Evolutionary conservation across 2,113 vertebrate species (phyloP), one percentile per base, ranked within the genome.

Genomic region (Isurus oxyrinchus): DNA sequence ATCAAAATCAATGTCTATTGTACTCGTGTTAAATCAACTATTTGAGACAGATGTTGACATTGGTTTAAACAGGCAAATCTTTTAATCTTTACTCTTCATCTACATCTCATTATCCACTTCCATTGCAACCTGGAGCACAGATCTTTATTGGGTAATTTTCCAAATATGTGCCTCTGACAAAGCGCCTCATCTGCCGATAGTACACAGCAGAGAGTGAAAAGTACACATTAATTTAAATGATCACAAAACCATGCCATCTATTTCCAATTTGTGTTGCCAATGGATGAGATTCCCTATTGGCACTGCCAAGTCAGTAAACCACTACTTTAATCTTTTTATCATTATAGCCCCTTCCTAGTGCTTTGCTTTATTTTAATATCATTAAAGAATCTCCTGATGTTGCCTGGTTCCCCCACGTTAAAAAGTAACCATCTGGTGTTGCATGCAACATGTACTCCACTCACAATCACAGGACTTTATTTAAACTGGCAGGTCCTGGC

Each of bases 71-170:
- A 94, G 57, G n/a, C 90, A 94, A 63, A 94, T 63, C 90, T 94
- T 61, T 40, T 94, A 40, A 63, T 94, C 90, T 94, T 63, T 94
- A 61, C 59, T 40, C 35, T 63, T 94, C 81, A 94, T 63, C 61
- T 94, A 40, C 90, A 94, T 93, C 57, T 93, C 88, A 94, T 94
- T 94, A 94, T 66, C 14, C 90, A 94, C 90, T 94, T 94, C 59
- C 59, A 40, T 63, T 63, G 59, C 59, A 94, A 63, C 59, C 90
- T 23, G 6, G 35, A 94, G 11, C 31, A 55, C 55, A 91, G 27
- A 91, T 91, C 14, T 91, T 91, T 57, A 61, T 35, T 4, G 90
- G 90, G 16, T 94, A 40, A 94, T 66, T 44, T 84, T 44, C 81
- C 19, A 84, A 40, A 44, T 44, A 21, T 63, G n/a, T 94, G 5